phyloP scores from a whole-genome alignment of 2,888 invertebrate species.

The Drosophila atripex region DNA sequence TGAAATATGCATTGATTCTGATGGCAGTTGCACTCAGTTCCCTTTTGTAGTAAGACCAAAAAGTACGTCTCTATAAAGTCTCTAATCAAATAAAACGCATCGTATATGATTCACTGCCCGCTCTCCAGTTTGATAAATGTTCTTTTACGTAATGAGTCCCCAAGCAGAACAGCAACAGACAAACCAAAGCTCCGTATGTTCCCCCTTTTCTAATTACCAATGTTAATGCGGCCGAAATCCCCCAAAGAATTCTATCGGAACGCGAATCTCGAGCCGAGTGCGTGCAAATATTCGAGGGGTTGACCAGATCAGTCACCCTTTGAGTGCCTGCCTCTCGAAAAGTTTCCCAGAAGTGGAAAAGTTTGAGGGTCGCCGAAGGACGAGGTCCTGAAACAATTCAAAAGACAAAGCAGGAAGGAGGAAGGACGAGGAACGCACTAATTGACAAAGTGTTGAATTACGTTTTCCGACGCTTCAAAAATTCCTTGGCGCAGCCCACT shows the following conservation, averaged over 20 bases:
- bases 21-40: no score
- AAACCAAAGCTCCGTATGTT: constrained; percentile 22
- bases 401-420: neutral
- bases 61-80: neutral
- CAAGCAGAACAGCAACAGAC: constrained; percentile 29
- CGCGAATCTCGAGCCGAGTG: constrained; percentile 52
- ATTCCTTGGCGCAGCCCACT: constrained; percentile 46
- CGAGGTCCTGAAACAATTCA: neutral
- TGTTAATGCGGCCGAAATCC: constrained; percentile 67
- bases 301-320: constrained; percentile 66
- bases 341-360: constrained; percentile 14
- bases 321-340: constrained; percentile 57
- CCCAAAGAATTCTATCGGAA: constrained; percentile 54
- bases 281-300: constrained; percentile 70
- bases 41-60: neutral
- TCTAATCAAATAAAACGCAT: constrained; percentile 9
- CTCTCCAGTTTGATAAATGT: constrained; percentile 32
- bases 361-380: neutral
- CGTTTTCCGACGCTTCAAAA: constrained; percentile 62
- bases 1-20: constrained; percentile 43
- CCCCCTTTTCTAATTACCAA: constrained; percentile 67
- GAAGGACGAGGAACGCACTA: constrained; percentile 50
- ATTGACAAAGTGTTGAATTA: constrained; percentile 81
- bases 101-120: neutral
- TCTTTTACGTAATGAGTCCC: constrained; percentile 31